Conservation (phyloP, 1,140 invertebrate species). For the Drosophila grimshawi region DNA sequence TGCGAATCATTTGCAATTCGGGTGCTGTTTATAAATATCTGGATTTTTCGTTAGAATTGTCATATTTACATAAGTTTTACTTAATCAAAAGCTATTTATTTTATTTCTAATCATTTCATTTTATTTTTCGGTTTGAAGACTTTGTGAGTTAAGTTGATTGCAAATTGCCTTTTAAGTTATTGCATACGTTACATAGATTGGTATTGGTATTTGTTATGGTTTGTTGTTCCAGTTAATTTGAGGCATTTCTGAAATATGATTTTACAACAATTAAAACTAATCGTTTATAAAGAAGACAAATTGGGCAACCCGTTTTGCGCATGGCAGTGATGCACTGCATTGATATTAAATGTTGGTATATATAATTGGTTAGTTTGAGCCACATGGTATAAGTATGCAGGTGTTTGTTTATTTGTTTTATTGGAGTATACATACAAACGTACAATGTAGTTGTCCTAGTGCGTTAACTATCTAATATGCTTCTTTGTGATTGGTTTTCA, state of each 20-base stretch:
- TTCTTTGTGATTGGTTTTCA: constrained; percentile 37
- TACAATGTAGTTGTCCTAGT: constrained; percentile 66
- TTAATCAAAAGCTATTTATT: not conserved
- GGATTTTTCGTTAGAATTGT: not conserved
- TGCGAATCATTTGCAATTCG: constrained; percentile 33
- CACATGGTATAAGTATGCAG: constrained; percentile 15
- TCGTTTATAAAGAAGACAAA: constrained; percentile 69
- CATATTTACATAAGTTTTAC: constrained; percentile 6
- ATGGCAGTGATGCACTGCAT: constrained; percentile 80
- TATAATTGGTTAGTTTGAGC: constrained; percentile 31
- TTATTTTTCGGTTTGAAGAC: constrained; percentile 29
- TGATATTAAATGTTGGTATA: constrained; percentile 64
- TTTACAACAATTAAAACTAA: constrained; percentile 56
- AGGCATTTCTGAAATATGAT: constrained; percentile 29
- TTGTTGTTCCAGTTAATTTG: constrained; percentile 23
- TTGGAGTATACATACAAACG: constrained; percentile 18
- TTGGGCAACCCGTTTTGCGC: constrained; percentile 70
- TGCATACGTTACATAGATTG: constrained; percentile 73
- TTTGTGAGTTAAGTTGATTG: constrained; percentile 45
- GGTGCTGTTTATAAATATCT: constrained; percentile 7
- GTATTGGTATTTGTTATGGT: constrained; percentile 30
- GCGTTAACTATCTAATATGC: constrained; percentile 45
- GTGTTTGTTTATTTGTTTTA: constrained; percentile 20
- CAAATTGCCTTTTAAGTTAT: constrained; percentile 62
- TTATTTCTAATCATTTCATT: not conserved